Evolutionary conservation across 2,888 invertebrate genomes (phyloP), one percentile per base, ranked within the genome.

Genomic region (Thecophora atra): DNA sequence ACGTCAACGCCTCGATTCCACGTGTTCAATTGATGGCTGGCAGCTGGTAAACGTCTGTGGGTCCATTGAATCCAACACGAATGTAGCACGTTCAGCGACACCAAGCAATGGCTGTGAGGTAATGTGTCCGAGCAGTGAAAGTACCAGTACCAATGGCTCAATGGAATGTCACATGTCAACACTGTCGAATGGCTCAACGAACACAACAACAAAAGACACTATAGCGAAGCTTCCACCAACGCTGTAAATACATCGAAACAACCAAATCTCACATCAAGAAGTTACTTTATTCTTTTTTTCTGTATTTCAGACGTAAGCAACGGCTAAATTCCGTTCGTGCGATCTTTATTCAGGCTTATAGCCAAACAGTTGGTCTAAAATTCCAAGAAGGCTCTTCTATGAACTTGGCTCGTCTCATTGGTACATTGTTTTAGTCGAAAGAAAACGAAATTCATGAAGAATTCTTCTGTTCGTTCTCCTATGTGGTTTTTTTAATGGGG

Each of bases 1-100:
- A 71, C 88, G 91, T 44, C 89, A 90, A 78, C 87, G 90, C 30
- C 89, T 90, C 76, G 91, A 91, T 77, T 89, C 89, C 0, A 85
- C 86, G 66, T 90, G 90, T 17, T 89, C 90, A 47, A 83, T 88
- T 62, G 90, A 90, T 71, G 92, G 92, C 78, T 92, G 92, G 92
- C 91, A 91, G 82, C 88, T 92, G 81, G 90, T 92, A 73, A 90
- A 90, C 13, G 90, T 90, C 11, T 90, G 91, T 13, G 92, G 92
- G 21, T 92, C 92, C 81, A 81, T 85, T 64, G 85, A 86, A 75
- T 86, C 86, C 28, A 77, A 82, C 73, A 85, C 84, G 77, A 83
- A 79, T 74, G 79, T 82, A 78, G 42, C 58, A 47, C 71, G 64
- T 28, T 63, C 70, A 44, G 70, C 52, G 60, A 62, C 44, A 42